Evolutionary conservation across 23 tunicate species (phyloP), one percentile per base, ranked within the genome.

Genomic region (Halocynthia aurantium): DNA sequence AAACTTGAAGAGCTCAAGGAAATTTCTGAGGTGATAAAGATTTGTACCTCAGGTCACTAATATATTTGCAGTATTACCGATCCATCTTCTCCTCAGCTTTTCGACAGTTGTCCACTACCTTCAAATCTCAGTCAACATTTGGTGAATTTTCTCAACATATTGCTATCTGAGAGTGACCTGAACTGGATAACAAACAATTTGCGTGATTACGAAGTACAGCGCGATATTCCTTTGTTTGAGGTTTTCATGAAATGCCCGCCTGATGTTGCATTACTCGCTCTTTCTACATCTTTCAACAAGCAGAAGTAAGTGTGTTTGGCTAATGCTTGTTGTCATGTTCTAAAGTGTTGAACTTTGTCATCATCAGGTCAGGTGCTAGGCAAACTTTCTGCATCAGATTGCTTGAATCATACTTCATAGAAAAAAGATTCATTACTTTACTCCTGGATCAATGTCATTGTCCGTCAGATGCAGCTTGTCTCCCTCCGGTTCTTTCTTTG

Each of bases 371-470:
- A 7, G 78, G 78, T 17, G 55, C 57, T 8, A 12, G 78, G 22
- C 78, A 74, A 54, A 44, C 55, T 0, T 56, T 74, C 50, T 74
- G 78, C 57, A 13, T 74, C 2, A 74, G 13, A 18, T 17, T 53
- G 18, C 62, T 74, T 53, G 78, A 55, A n/a, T 40, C 20, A 21
- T 74, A 8, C 31, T 74, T 74, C 78, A 74, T 19, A 50, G 31
- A 53, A 8, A 21, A 64, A 55, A 20, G 61, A 74, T 53, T 74
- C 40, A 53, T 64, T 53, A 12, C 65, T 74, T 56, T 74, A 15
- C 56, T 74, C 22, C 9, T 74, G 10, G 62, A 55, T 51, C 49
- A 74, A 54, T 74, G 31, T 10, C 62, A 54, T 54, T 13, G 17
- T 7, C 0, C n/a, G 22, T 8, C 57, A 10, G 22, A 7, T 9